Evolutionary conservation across 53 echinoderm and acorn worm species (phyloP).

Genomic region (Mesocentrotus franciscanus): DNA sequence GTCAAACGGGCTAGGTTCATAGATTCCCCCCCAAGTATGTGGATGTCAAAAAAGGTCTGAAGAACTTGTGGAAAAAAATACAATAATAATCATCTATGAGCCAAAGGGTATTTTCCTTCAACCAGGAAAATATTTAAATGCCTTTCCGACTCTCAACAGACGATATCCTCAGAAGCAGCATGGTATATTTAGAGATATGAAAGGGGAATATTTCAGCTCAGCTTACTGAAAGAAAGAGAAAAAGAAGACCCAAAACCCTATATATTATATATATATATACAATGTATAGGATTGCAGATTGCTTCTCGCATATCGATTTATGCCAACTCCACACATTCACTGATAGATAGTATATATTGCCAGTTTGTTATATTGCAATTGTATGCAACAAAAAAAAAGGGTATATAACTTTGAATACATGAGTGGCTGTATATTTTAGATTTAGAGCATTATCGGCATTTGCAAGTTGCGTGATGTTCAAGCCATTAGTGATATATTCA

Average conservation of each 20-base stretch:
- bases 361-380: not conserved
- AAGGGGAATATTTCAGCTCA: too few relatives aligned
- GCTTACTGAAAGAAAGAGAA: not conserved
- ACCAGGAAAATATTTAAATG: too few relatives aligned
- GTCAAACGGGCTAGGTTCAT: too few relatives aligned
- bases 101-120: too few relatives aligned
- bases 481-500: constrained; percentile 9
- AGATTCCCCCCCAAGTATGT: too few relatives aligned
- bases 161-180: too few relatives aligned
- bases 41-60: too few relatives aligned
- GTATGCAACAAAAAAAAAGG: not conserved
- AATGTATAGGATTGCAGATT: not conserved
- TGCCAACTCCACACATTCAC: not conserved
- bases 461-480: not conserved
- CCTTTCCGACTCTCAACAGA: too few relatives aligned
- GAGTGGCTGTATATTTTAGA: not conserved
- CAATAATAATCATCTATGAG: too few relatives aligned
- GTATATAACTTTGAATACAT: not conserved
- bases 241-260: not conserved
- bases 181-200: too few relatives aligned
- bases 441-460: not conserved
- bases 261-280: not conserved
- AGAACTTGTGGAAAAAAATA: too few relatives aligned
- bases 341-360: not conserved
- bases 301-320: not conserved